Percentiles rank a stretch among this genome's conserved stretches.
These are phyloP conservation scores for Lycocorax pyrrhopterus DNA, from an alignment of 2,113 vertebrate genomes.

Conservation along the genomic window DNA sequence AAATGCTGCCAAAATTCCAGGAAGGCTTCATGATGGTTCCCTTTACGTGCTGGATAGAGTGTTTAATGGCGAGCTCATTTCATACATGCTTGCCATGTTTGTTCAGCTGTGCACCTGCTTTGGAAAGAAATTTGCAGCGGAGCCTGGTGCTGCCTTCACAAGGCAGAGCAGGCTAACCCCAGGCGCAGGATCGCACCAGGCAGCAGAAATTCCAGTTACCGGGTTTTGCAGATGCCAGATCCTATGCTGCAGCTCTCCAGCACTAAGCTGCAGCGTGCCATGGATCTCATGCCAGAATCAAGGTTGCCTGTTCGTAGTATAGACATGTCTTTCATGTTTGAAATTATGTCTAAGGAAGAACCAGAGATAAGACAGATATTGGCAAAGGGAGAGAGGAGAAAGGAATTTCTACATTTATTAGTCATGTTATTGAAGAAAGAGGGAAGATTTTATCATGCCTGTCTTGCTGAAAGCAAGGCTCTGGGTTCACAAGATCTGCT, in stretches of 20 bases:
- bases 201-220: conserved; percentile 57
- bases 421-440: conserved; percentile 50
- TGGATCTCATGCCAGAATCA: conserved; percentile 35
- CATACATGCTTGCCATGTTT: conserved; percentile 46
- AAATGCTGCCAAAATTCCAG: conserved; percentile 56
- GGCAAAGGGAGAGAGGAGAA: conserved; percentile 26
- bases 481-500: conserved; percentile 21
- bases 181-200: background rate
- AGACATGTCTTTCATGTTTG: conserved; percentile 43
- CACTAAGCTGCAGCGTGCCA: background rate
- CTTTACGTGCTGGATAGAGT: background rate
- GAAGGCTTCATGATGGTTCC: background rate
- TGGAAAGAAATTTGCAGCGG: conserved; percentile 45
- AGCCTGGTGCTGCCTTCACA: conserved; percentile 33
- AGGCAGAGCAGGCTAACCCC: background rate
- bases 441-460: conserved; percentile 41
- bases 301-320: background rate
- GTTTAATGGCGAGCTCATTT: background rate
- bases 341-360: conserved; percentile 39
- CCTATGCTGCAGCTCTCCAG: background rate
- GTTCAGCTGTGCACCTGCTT: conserved; percentile 54
- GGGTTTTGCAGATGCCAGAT: conserved; percentile 6
- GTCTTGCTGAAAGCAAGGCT: conserved; percentile 45
- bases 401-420: conserved; percentile 55
- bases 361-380: conserved; percentile 4